Evolutionary conservation across 2,113 vertebrate species (phyloP).

Genomic region (Odocoileus virginianus): DNA sequence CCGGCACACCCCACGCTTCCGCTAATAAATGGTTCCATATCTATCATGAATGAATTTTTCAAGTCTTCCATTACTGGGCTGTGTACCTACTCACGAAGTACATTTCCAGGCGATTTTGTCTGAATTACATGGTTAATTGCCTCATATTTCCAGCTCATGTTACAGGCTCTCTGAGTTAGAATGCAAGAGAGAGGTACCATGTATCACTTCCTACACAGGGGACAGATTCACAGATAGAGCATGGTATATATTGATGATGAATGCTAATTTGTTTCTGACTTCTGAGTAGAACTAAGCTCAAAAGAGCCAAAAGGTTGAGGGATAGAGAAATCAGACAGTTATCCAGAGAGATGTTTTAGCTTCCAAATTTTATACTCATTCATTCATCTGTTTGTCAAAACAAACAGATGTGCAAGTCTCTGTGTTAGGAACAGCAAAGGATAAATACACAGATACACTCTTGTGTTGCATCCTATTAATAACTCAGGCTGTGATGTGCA

Average conservation of each 20-base stretch:
- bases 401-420: fast-evolving
- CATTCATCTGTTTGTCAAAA: neutral
- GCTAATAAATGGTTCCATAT: slow-evolving; percentile 22
- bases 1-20: neutral
- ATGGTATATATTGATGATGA: neutral
- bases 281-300: neutral
- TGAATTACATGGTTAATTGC: slow-evolving; percentile 61
- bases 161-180: slow-evolving; percentile 38
- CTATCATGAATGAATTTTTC: slow-evolving; percentile 48
- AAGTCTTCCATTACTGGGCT: slow-evolving; percentile 40
- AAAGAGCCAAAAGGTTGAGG: neutral
- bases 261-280: neutral
- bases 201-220: neutral
- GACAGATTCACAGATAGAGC: neutral
- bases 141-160: slow-evolving; percentile 55
- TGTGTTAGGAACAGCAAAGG: neutral
- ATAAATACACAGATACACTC: neutral
- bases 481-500: neutral
- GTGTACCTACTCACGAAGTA: slow-evolving; percentile 45
- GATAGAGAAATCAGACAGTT: neutral
- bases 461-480: neutral
- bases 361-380: neutral
- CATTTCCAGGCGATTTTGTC: slow-evolving; percentile 61
- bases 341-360: neutral
- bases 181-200: neutral